Conservation (phyloP, 2,888 invertebrate genomes). For the Acleris holmiana region DNA sequence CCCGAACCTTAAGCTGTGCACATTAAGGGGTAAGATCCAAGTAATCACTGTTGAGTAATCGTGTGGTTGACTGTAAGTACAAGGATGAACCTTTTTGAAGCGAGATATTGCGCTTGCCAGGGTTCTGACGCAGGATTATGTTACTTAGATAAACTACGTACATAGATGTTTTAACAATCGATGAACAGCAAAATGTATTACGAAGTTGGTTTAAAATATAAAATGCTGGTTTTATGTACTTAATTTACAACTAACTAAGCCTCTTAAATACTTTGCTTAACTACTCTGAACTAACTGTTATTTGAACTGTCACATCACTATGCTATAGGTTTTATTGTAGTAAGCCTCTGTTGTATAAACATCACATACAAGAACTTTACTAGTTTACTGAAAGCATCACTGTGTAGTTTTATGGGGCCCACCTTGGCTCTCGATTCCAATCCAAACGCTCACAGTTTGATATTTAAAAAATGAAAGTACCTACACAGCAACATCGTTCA, state of each 20-base stretch:
- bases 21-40: constrained; percentile 3
- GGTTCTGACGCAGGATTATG: constrained; percentile 9
- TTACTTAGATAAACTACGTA: constrained; percentile 16
- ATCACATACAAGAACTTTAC: too few relatives aligned
- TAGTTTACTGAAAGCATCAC: too few relatives aligned
- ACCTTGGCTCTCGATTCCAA: constrained; percentile 5
- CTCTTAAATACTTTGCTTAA: too few relatives aligned
- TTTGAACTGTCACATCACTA: too few relatives aligned
- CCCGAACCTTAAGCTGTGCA: constrained; percentile 38
- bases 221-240: background rate
- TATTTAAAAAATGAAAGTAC: constrained; percentile 34
- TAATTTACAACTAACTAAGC: background rate
- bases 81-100: constrained; percentile 35
- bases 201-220: too few relatives aligned
- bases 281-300: too few relatives aligned
- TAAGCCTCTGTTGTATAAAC: too few relatives aligned
- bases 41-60: constrained; percentile 15
- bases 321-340: too few relatives aligned
- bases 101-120: constrained; percentile 27
- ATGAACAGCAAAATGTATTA: background rate
- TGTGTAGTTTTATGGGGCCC: background rate
- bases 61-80: background rate
- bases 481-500: constrained; percentile 43
- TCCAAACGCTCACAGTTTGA: constrained; percentile 15
- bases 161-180: background rate